Conservation (phyloP, 2,888 invertebrate species). For the Ophion slaviceki region DNA sequence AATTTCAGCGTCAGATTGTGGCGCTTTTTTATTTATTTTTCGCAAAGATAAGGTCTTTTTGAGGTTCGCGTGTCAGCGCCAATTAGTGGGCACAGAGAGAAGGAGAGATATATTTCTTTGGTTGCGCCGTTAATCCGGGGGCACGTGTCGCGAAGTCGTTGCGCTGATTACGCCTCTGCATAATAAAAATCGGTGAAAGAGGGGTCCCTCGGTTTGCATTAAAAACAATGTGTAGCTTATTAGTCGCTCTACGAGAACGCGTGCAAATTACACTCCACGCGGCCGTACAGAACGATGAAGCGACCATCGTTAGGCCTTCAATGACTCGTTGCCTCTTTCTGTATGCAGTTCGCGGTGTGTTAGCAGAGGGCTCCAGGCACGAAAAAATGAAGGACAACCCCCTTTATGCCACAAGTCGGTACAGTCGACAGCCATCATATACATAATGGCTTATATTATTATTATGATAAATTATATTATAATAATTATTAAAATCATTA, state of each 20-base stretch:
- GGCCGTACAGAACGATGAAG: slow-evolving; percentile 47
- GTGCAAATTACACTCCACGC: slow-evolving; percentile 19
- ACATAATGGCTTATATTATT: too few relatives aligned
- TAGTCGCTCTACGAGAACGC: slow-evolving; percentile 68
- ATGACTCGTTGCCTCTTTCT: slow-evolving; percentile 36
- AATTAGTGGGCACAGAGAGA: slow-evolving; percentile 29
- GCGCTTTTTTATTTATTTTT: background rate
- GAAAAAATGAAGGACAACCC: slow-evolving; percentile 55
- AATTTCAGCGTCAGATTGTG: slow-evolving; percentile 9
- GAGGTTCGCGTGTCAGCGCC: slow-evolving; percentile 39
- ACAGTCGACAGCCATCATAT: slow-evolving; percentile 6
- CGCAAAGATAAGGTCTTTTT: slow-evolving; percentile 24
- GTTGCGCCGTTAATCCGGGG: background rate
- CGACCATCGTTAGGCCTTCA: slow-evolving; percentile 60
- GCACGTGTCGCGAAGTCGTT: slow-evolving; percentile 33
- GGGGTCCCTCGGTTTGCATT: slow-evolving; percentile 67
- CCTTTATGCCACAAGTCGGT: slow-evolving; percentile 48
- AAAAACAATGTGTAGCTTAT: slow-evolving; percentile 78
- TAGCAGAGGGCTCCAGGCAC: slow-evolving; percentile 54
- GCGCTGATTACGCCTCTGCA: background rate
- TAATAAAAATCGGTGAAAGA: slow-evolving; percentile 33
- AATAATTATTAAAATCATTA: too few relatives aligned
- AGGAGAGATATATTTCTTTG: background rate
- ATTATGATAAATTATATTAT: too few relatives aligned
- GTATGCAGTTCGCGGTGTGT: slow-evolving; percentile 7